phyloP scores from a whole-genome alignment of 2,888 invertebrate genomes.

The Andricus curvator region DNA sequence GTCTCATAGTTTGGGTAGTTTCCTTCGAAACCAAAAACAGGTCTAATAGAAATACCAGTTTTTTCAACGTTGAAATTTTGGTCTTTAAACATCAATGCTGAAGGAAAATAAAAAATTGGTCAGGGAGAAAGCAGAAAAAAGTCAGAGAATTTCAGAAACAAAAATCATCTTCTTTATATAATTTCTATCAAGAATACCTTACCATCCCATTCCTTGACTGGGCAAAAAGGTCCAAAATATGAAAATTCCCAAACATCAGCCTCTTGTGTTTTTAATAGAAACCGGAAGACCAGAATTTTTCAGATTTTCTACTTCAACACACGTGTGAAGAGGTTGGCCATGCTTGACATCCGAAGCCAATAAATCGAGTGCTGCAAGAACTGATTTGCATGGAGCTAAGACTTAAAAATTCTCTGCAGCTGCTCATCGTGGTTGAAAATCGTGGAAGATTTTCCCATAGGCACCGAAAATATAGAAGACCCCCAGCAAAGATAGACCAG shows the following conservation, averaged over 20 bases:
- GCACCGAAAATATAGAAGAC: constrained; percentile 63
- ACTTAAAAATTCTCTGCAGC: constrained; percentile 62
- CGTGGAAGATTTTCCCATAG: constrained; percentile 68
- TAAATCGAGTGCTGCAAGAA: constrained; percentile 63
- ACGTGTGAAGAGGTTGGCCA: constrained; percentile 42
- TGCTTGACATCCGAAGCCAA: constrained; percentile 64
- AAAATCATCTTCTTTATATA: too few relatives aligned
- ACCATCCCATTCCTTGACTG: background rate
- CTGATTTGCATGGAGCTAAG: constrained; percentile 75
- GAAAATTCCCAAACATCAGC: background rate
- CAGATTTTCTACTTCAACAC: background rate
- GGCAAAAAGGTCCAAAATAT: background rate
- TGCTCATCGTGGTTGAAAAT: constrained; percentile 60
- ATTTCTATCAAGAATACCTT: too few relatives aligned
- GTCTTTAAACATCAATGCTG: too few relatives aligned
- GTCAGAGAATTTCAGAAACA: too few relatives aligned
- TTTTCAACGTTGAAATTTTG: too few relatives aligned
- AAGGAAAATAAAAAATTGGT: too few relatives aligned
- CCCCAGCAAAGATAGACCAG: constrained; percentile 68
- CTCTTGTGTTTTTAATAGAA: background rate
- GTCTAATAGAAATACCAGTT: too few relatives aligned
- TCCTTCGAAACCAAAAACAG: too few relatives aligned
- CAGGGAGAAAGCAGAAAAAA: too few relatives aligned
- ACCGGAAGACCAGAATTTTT: background rate
- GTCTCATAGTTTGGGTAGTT: too few relatives aligned